Evolutionary conservation across 2,113 vertebrate species (phyloP), one percentile per base, ranked within the genome.

Genomic region (Upupa epops): DNA sequence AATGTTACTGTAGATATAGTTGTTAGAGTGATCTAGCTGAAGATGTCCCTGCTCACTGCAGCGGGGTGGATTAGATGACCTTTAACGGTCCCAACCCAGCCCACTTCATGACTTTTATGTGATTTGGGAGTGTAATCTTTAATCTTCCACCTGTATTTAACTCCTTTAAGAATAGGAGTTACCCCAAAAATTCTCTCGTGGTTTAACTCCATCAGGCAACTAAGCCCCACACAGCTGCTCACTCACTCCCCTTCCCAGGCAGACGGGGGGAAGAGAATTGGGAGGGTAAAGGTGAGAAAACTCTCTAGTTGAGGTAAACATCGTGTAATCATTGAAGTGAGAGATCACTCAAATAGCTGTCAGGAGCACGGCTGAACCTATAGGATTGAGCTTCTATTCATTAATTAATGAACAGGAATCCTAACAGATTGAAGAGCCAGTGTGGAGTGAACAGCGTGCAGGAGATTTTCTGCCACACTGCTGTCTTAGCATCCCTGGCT

Each of bases 341-440:
- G 32, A 58, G 49, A 92, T 88, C n/a, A 84, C 94, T 96, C 85
- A 94, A 40, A 58, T 77, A 94, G 81, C 86, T 96, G 70, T 95
- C 55, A 95, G 84, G 90, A 97, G 82, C 66, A 56, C 79, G 40
- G 69, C 63, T 93, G 83, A 90, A 95, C 96, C 96, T 94, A 76
- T 95, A 80, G 77, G 36, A 61, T 58, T 89, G 79, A 92, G 76
- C 37, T 92, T 86, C 56, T 90, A 74, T 76, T 83, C 83, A 78
- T 95, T 93, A 59, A 82, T 93, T 93, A n/a, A n/a, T n/a, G n/a
- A n/a, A n/a, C n/a, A n/a, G n/a, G n/a, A n/a, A n/a, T n/a, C n/a
- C n/a, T n/a, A n/a, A n/a, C n/a, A n/a, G n/a, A n/a, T n/a, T n/a
- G n/a, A n/a, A n/a, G n/a, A n/a, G n/a, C n/a, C n/a, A n/a, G n/a